Conservation (phyloP, 2,888 invertebrate species). For the Cremastinae sp. region DNA sequence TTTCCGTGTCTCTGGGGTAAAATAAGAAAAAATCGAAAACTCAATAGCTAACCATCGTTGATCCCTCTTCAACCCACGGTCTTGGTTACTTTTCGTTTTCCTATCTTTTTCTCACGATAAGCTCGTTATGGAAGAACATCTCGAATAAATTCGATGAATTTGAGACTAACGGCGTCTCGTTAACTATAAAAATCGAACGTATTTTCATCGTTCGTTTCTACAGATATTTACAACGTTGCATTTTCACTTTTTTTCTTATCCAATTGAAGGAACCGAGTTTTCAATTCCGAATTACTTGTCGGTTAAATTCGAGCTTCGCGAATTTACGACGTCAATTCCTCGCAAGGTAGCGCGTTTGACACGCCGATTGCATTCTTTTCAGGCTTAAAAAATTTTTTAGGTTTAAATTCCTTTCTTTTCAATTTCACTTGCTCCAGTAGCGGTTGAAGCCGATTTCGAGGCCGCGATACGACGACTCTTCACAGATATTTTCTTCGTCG, state of each 20-base stretch:
- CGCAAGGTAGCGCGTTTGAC: conserved; percentile 13
- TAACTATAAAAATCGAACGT: conserved; percentile 10
- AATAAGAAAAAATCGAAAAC: conserved; percentile 22
- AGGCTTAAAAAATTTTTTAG: conserved; percentile 19
- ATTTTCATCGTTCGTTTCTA: conserved; percentile 15
- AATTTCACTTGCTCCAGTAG: conserved; percentile 28
- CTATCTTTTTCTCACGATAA: conserved; percentile 37
- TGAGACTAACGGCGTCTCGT: conserved; percentile 11
- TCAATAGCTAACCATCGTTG: conserved; percentile 34
- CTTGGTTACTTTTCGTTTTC: conserved; percentile 15
- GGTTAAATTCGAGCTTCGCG: conserved; percentile 67
- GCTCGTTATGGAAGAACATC: conserved; percentile 53
- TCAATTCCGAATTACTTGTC: conserved; percentile 55
- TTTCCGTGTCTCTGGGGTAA: conserved; percentile 19
- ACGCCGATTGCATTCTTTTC: conserved; percentile 12
- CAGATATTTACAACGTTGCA: conserved; percentile 50
- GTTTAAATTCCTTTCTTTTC: conserved; percentile 14
- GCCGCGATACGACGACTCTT: conserved; percentile 60
- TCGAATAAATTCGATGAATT: conserved; percentile 51
- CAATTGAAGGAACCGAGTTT: conserved; percentile 69
- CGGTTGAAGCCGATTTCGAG: conserved; percentile 37
- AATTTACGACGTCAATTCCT: conserved; percentile 44
- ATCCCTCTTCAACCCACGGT: conserved; percentile 32
- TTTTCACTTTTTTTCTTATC: conserved; percentile 57
- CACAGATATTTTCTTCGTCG: conserved; percentile 21